A percentile compares a stretch with the other conserved stretches of the same genome.
Evolutionary conservation across 2,888 invertebrate genomes (phyloP).

Genomic region (Papilio gigon): DNA sequence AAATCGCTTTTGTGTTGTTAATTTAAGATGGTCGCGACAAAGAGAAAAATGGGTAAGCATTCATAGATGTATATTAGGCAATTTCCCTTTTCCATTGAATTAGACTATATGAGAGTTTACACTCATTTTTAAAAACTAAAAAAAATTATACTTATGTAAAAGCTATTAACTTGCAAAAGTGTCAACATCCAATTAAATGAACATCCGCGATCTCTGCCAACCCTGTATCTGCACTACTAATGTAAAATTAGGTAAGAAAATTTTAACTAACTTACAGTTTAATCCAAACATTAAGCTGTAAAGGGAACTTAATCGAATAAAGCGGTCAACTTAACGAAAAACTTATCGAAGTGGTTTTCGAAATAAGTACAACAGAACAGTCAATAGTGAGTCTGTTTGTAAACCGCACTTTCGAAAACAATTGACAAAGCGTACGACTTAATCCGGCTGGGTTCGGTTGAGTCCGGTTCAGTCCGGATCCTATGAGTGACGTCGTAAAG

Average conservation of each 20-base stretch:
- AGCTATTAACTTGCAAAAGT: too few relatives aligned
- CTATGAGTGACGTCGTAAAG: slow-evolving; percentile 36
- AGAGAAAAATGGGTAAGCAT: background rate
- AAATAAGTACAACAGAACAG: background rate
- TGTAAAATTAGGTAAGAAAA: too few relatives aligned
- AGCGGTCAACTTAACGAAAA: background rate
- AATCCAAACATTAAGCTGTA: background rate
- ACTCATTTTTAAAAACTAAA: too few relatives aligned
- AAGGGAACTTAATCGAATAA: background rate
- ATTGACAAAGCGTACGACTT: slow-evolving; percentile 26
- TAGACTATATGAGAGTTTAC: too few relatives aligned
- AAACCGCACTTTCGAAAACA: slow-evolving; percentile 18
- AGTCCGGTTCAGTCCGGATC: slow-evolving; percentile 29
- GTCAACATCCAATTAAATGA: background rate
- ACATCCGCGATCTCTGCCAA: background rate
- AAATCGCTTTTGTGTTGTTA: background rate
- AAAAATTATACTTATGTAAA: too few relatives aligned
- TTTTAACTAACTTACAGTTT: background rate
- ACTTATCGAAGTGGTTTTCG: slow-evolving; percentile 7
- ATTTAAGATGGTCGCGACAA: background rate
- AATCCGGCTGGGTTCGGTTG: slow-evolving; percentile 27
- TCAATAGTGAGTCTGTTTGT: slow-evolving; percentile 13
- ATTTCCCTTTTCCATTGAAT: too few relatives aligned
- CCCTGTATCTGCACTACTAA: too few relatives aligned
- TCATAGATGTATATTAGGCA: too few relatives aligned